Evolutionary conservation across 2,113 vertebrate species (phyloP).

Genomic region (Hippocampus mohnikei): DNA sequence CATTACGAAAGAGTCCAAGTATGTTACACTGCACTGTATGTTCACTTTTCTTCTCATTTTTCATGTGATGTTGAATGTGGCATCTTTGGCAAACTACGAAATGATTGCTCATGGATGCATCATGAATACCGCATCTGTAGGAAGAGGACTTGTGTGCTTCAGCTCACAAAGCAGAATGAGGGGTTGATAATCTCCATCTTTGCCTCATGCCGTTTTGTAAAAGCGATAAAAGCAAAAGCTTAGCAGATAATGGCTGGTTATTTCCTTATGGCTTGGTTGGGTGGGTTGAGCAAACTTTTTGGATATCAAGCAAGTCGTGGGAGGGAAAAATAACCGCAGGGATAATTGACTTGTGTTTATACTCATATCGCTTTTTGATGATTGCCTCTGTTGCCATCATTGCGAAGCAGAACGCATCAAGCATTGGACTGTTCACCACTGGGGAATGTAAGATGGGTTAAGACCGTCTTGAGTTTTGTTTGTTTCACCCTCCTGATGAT

Average conservation of each 20-base stretch:
- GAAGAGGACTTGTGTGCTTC: conserved; percentile 16
- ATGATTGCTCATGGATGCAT: too few relatives aligned
- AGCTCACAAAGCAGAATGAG: neutral
- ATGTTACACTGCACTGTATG: neutral
- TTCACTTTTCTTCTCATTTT: neutral
- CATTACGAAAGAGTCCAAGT: conserved; percentile 15
- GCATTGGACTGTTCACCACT: too few relatives aligned
- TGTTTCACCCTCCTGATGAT: too few relatives aligned
- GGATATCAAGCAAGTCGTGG: too few relatives aligned
- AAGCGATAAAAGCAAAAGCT: neutral
- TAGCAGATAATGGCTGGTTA: neutral
- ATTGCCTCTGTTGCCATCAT: too few relatives aligned
- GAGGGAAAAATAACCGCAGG: too few relatives aligned
- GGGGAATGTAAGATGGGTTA: too few relatives aligned
- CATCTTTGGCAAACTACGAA: conserved; percentile 8
- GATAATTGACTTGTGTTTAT: too few relatives aligned
- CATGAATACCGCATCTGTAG: neutral
- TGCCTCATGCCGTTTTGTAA: neutral
- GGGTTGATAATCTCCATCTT: neutral
- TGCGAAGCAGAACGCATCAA: too few relatives aligned
- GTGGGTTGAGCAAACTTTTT: too few relatives aligned
- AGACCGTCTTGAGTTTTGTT: too few relatives aligned
- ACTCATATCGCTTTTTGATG: too few relatives aligned
- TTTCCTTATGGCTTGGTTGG: neutral
- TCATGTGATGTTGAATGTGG: conserved; percentile 16